A percentile compares a stretch with the other conserved stretches of the same genome.
phyloP scores from a whole-genome alignment of 2,888 invertebrate species.

The Heteromurus nitidus region DNA sequence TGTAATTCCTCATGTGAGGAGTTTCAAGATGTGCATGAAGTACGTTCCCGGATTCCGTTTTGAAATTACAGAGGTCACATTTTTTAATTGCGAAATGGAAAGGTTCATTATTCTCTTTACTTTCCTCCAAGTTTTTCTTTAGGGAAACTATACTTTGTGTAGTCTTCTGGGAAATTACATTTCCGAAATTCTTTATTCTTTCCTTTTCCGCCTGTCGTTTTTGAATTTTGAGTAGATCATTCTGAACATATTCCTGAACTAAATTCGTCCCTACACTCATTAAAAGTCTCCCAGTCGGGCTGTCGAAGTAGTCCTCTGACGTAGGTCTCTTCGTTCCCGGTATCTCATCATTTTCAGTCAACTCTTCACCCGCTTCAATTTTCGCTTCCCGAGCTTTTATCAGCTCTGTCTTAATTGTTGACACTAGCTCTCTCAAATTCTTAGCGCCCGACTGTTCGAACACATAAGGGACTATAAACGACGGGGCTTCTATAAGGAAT shows the following conservation, averaged over 20 bases:
- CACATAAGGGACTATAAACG: slow-evolving; percentile 87
- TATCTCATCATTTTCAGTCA: slow-evolving; percentile 74
- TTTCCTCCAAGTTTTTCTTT: slow-evolving; percentile 88
- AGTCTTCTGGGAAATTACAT: slow-evolving; percentile 77
- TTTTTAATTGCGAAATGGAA: slow-evolving; percentile 85
- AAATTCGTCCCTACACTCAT: slow-evolving; percentile 92
- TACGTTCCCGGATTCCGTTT: slow-evolving; percentile 88
- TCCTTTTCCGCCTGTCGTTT: slow-evolving; percentile 87
- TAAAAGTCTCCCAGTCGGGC: slow-evolving; percentile 91
- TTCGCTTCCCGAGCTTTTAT: slow-evolving; percentile 69
- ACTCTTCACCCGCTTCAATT: slow-evolving; percentile 67
- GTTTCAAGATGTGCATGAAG: slow-evolving; percentile 92
- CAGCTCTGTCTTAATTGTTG: slow-evolving; percentile 73
- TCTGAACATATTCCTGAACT: slow-evolving; percentile 94
- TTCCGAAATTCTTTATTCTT: slow-evolving; percentile 80
- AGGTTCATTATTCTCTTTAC: slow-evolving; percentile 89
- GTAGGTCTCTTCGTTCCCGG: slow-evolving; percentile 74
- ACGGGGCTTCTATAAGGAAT: slow-evolving; percentile 94
- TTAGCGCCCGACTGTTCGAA: slow-evolving; percentile 84
- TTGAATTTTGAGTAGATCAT: slow-evolving; percentile 91
- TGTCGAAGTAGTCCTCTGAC: slow-evolving; percentile 83
- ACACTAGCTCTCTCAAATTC: slow-evolving; percentile 78
- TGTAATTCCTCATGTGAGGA: slow-evolving; percentile 91
- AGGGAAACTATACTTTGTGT: slow-evolving; percentile 88
- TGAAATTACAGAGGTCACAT: slow-evolving; percentile 92